phyloP scores from a whole-genome alignment of 2,888 invertebrate species.

The Blastobasis lacticolella region DNA sequence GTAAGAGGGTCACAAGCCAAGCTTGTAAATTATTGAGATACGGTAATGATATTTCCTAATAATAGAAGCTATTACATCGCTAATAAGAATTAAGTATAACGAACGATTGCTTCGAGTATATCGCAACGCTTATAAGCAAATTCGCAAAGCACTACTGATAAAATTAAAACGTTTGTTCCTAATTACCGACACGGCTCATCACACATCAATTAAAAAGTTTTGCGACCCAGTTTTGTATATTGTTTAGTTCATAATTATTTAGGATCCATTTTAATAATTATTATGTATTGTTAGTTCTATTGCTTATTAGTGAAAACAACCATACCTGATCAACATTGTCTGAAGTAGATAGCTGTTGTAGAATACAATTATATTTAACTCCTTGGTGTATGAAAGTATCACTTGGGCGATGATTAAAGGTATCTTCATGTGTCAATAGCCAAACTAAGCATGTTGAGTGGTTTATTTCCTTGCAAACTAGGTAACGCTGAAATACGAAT shows the following conservation, averaged over 20 bases:
- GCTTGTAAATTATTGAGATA: constrained; percentile 4
- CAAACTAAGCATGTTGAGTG: constrained; percentile 33
- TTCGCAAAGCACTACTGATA: constrained; percentile 7
- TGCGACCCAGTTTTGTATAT: no score
- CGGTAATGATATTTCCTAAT: background rate
- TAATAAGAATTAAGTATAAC: background rate
- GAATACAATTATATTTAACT: background rate
- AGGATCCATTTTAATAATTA: no score
- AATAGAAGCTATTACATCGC: constrained; percentile 1
- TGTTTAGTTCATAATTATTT: no score
- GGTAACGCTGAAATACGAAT: constrained; percentile 27
- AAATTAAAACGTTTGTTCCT: no score
- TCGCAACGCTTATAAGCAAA: background rate
- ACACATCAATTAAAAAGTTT: no score
- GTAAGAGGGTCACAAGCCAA: constrained; percentile 10
- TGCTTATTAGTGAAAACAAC: no score
- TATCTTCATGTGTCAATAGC: constrained; percentile 16
- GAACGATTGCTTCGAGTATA: background rate
- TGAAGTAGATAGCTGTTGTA: constrained; percentile 8
- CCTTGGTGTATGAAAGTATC: no score
- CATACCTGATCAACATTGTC: no score
- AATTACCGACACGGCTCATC: no score
- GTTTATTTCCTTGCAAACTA: constrained; percentile 36
- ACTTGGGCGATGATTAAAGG: no score
- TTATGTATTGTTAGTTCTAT: no score